Percentiles rank a stretch among this genome's conserved stretches.
phyloP scores from a whole-genome alignment of 2,113 vertebrate species.

The Pitta sordida region DNA sequence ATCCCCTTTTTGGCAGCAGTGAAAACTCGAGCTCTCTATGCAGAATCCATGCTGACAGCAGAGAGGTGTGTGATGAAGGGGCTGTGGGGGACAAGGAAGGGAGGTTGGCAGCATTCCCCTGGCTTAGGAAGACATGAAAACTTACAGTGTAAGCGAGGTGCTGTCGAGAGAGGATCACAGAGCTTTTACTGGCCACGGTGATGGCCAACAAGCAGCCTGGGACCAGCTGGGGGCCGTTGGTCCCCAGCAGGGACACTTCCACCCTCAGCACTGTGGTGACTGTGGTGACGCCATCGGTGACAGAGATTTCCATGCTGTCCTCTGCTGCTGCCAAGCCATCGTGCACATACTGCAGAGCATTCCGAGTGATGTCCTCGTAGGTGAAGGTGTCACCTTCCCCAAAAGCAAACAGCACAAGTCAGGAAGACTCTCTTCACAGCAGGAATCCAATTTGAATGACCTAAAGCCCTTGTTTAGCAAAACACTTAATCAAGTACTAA shows the following conservation, averaged over 20 bases:
- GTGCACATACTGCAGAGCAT: conserved; percentile 82
- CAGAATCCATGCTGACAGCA: background rate
- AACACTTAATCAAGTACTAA: background rate
- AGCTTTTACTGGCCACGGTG: conserved; percentile 83
- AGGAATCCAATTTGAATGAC: background rate
- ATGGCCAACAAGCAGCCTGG: conserved; percentile 74
- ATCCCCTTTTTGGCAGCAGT: background rate
- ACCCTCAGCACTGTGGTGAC: conserved; percentile 79
- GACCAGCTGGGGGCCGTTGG: conserved; percentile 72
- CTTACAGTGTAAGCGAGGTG: conserved; percentile 89
- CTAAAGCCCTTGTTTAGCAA: background rate
- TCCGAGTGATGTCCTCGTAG: conserved; percentile 84
- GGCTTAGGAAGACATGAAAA: background rate
- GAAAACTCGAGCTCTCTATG: background rate
- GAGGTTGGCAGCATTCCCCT: background rate
- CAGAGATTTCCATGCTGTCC: conserved; percentile 87
- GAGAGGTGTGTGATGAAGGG: background rate
- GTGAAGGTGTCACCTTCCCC: conserved; percentile 87
- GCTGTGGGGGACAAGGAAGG: background rate
- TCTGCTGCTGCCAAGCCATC: conserved; percentile 74
- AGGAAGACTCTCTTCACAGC: background rate
- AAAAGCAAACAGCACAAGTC: background rate
- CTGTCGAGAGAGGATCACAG: conserved; percentile 75
- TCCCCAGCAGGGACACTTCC: conserved; percentile 68
- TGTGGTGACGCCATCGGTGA: conserved; percentile 83